phyloP scores from a whole-genome alignment of 2,888 invertebrate genomes.

The Heliconius charithonia region DNA sequence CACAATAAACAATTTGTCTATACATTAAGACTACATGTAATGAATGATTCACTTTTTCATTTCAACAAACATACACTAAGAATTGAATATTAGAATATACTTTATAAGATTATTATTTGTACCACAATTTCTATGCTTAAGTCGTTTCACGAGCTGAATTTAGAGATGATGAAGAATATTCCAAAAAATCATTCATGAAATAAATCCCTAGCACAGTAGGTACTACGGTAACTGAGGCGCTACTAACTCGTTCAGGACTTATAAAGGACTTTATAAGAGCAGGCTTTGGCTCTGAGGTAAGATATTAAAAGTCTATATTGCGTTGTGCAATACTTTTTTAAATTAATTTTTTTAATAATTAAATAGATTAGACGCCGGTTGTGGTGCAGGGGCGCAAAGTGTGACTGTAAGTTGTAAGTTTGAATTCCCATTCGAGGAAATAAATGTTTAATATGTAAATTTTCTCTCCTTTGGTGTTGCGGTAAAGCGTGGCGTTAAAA shows the following conservation, averaged over 20 bases:
- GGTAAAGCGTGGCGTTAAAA: no score
- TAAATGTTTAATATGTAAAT: no score
- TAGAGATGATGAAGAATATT: slow-evolving; percentile 2
- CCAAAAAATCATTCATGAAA: slow-evolving; percentile 5
- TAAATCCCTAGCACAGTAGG: slow-evolving; percentile 7
- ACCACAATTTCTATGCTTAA: background rate
- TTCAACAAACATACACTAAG: background rate
- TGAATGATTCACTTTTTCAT: background rate
- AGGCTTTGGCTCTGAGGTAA: slow-evolving; percentile 26
- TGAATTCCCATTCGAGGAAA: no score
- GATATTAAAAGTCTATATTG: slow-evolving; percentile 26
- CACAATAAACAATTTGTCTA: background rate
- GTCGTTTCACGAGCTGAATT: background rate
- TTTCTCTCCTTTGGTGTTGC: no score
- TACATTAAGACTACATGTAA: background rate
- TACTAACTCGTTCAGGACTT: slow-evolving; percentile 29
- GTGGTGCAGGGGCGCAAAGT: no score
- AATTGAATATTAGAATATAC: no score
- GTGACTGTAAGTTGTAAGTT: no score
- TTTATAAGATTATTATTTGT: background rate
- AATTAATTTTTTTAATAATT: background rate
- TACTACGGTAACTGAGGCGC: slow-evolving; percentile 18
- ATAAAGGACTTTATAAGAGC: slow-evolving; percentile 29
- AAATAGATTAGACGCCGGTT: background rate
- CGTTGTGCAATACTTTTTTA: slow-evolving; percentile 1